Conservation (phyloP, 2,888 invertebrate species). For the Macrophya alboannulata region DNA sequence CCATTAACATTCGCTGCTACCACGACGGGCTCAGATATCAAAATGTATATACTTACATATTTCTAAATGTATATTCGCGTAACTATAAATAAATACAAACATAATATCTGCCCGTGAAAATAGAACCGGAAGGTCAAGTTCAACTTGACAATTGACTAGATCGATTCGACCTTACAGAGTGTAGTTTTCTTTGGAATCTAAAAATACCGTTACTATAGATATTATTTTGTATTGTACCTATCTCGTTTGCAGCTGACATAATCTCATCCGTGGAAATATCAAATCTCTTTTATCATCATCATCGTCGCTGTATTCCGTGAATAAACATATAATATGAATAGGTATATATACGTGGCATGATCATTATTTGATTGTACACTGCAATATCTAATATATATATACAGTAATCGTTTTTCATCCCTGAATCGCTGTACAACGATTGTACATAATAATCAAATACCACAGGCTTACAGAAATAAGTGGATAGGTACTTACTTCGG, state of each 20-base stretch:
- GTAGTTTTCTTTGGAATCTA: neutral
- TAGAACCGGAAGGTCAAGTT: conserved; percentile 32
- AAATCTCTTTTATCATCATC: neutral
- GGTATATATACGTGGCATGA: neutral
- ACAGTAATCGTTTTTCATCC: too few relatives aligned
- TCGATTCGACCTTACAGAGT: neutral
- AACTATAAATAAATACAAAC: neutral
- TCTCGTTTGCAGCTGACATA: conserved; percentile 6
- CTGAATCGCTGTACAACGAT: too few relatives aligned
- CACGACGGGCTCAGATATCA: neutral
- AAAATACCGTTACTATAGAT: neutral
- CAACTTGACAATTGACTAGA: neutral
- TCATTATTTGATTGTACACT: too few relatives aligned
- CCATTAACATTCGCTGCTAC: neutral
- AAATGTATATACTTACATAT: too few relatives aligned
- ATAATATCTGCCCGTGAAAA: neutral
- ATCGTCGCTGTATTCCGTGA: neutral
- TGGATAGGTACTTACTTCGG: too few relatives aligned
- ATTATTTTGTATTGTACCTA: neutral
- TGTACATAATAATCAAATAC: too few relatives aligned
- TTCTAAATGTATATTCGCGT: neutral
- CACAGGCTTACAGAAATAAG: too few relatives aligned
- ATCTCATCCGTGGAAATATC: neutral
- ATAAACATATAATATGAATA: neutral
- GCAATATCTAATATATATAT: too few relatives aligned